A percentile compares a stretch with the other conserved stretches of the same genome.
Conservation (phyloP, 1,140 invertebrate genomes). For the Temnothorax curvispinosus region DNA sequence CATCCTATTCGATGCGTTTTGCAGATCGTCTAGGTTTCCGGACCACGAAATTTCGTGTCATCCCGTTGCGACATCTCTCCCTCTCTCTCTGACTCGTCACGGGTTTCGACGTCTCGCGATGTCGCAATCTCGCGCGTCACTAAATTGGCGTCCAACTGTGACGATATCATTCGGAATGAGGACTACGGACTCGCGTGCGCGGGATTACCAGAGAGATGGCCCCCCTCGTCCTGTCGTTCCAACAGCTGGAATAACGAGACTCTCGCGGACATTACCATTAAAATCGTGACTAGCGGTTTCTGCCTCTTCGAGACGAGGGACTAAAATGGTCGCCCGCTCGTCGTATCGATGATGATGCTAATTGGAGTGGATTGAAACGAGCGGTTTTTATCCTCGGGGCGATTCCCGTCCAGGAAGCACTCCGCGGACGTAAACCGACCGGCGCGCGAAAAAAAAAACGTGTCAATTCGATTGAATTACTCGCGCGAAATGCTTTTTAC, state of each 20-base stretch:
- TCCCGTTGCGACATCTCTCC: too few species aligned
- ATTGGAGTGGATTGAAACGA: slow-evolving; percentile 42
- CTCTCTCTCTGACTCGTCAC: not conserved
- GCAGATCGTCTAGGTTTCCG: slow-evolving; percentile 4
- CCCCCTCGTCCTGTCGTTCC: not conserved
- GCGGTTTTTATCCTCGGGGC: slow-evolving; percentile 49
- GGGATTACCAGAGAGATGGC: not conserved
- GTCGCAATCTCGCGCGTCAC: slow-evolving; percentile 31
- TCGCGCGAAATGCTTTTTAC: slow-evolving; percentile 33
- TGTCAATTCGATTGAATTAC: slow-evolving; percentile 45
- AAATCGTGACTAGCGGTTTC: slow-evolving; percentile 60
- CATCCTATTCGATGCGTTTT: not conserved
- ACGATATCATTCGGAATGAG: slow-evolving; percentile 52
- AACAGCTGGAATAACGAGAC: slow-evolving; percentile 35
- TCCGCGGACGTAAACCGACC: not conserved
- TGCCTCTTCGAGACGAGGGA: not conserved
- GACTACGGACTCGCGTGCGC: not conserved
- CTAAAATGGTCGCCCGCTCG: slow-evolving; percentile 21
- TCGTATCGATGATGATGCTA: slow-evolving; percentile 55
- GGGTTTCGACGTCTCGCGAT: slow-evolving; percentile 21
- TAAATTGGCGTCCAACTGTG: slow-evolving; percentile 48
- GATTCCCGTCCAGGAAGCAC: slow-evolving; percentile 12
- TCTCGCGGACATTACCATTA: slow-evolving; percentile 34
- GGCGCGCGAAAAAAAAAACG: not conserved
- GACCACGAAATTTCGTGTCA: not conserved